These are phyloP conservation scores for Scelioninae gen. 2 DNA, from an alignment of 2,888 invertebrate species.

Conservation along the genomic window DNA sequence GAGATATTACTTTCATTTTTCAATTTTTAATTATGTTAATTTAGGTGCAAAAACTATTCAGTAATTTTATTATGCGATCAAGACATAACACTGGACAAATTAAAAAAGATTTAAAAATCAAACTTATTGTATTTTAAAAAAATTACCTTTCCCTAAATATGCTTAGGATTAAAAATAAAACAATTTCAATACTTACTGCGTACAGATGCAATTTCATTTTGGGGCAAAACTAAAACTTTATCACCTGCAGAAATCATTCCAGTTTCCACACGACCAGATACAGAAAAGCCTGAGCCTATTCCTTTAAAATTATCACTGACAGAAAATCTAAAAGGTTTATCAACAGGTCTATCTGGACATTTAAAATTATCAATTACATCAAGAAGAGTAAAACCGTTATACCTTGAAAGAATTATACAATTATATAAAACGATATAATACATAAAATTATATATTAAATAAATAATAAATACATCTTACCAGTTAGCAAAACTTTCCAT, in stretches of 20 bases:
- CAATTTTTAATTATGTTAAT: too few relatives aligned
- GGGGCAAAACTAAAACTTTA: slow-evolving; percentile 90
- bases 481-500: slow-evolving; percentile 81
- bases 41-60: too few relatives aligned
- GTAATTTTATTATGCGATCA: too few relatives aligned
- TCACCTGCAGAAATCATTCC: slow-evolving; percentile 92
- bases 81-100: too few relatives aligned
- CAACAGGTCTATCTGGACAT: slow-evolving; percentile 89
- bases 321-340: slow-evolving; percentile 93
- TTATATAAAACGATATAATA: not conserved
- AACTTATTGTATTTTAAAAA: too few relatives aligned
- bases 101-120: too few relatives aligned
- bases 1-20: too few relatives aligned
- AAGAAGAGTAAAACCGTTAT: slow-evolving; percentile 88
- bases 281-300: slow-evolving; percentile 91
- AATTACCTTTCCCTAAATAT: not conserved
- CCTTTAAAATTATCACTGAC: slow-evolving; percentile 97
- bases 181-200: slow-evolving; percentile 78
- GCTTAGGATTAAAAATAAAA: not conserved
- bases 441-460: slow-evolving; percentile 5
- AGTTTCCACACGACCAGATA: slow-evolving; percentile 93
- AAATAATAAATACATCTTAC: slow-evolving; percentile 64
- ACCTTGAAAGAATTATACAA: slow-evolving; percentile 77
- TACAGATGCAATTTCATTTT: slow-evolving; percentile 87
- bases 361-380: slow-evolving; percentile 92